A percentile compares a stretch with the other conserved stretches of the same genome.
Evolutionary conservation across 2,888 invertebrate genomes (phyloP).

Genomic region (Parnassius smintheus): DNA sequence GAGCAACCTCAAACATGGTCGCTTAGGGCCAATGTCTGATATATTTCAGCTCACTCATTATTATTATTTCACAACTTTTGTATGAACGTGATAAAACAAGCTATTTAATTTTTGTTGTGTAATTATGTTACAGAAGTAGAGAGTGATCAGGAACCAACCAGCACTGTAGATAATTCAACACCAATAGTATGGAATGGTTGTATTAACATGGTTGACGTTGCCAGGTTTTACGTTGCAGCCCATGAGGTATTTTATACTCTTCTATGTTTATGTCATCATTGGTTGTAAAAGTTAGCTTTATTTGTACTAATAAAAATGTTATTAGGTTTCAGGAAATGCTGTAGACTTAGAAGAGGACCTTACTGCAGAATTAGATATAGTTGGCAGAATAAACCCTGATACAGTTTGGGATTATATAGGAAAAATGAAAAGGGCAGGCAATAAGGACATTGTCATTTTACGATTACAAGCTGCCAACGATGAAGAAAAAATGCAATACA

Average conservation of each 20-base stretch:
- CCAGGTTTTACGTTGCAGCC: slow-evolving; percentile 91
- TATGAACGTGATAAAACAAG: too few species aligned
- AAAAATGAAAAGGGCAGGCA: slow-evolving; percentile 93
- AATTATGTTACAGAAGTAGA: slow-evolving; percentile 71
- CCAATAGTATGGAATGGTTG: slow-evolving; percentile 89
- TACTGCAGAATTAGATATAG: slow-evolving; percentile 90
- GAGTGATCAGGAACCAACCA: slow-evolving; percentile 89
- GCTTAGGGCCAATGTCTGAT: too few species aligned
- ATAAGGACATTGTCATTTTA: slow-evolving; percentile 93
- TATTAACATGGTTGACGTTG: slow-evolving; percentile 94
- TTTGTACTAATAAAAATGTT: background rate
- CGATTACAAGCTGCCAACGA: slow-evolving; percentile 90
- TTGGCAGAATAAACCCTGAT: slow-evolving; percentile 94
- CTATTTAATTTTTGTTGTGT: background rate
- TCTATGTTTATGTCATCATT: too few species aligned
- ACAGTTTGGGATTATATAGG: slow-evolving; percentile 96
- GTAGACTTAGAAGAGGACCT: slow-evolving; percentile 86
- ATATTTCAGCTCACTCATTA: too few species aligned
- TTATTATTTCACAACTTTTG: too few species aligned
- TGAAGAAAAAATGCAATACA: slow-evolving; percentile 91
- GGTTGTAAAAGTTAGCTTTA: background rate
- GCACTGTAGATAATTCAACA: slow-evolving; percentile 83
- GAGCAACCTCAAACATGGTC: too few species aligned
- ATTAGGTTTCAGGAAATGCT: slow-evolving; percentile 82
- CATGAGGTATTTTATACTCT: slow-evolving; percentile 81